Conservation (phyloP, 2,888 invertebrate genomes). For the Mythimna pallens region DNA sequence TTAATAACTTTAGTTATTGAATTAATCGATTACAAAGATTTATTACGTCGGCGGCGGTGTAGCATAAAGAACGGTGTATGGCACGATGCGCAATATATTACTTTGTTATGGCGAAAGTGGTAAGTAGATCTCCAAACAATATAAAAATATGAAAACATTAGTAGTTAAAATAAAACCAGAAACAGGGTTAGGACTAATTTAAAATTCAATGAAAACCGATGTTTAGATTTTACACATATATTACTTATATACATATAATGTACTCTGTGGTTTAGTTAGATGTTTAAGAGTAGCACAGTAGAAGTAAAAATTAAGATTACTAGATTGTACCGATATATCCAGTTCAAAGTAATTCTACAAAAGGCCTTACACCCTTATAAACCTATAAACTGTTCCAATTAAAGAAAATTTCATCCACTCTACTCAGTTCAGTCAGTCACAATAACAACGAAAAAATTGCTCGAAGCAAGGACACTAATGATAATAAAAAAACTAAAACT, state of each 20-base stretch:
- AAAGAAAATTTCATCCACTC: not conserved
- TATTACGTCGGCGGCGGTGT: slow-evolving; percentile 50
- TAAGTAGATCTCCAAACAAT: not conserved
- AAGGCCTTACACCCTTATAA: not conserved
- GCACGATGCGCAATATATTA: not conserved
- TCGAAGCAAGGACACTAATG: not conserved
- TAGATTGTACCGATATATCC: not conserved
- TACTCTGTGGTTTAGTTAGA: too few species aligned
- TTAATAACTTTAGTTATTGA: slow-evolving; percentile 63
- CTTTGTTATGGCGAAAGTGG: not conserved
- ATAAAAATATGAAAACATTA: not conserved
- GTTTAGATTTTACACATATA: too few species aligned
- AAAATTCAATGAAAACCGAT: too few species aligned
- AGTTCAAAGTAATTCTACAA: not conserved
- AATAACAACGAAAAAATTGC: not conserved
- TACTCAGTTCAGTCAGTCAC: not conserved
- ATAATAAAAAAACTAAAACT: too few species aligned
- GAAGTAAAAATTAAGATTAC: not conserved
- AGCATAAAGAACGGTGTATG: slow-evolving; percentile 30
- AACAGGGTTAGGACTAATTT: too few species aligned
- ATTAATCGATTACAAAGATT: slow-evolving; percentile 58
- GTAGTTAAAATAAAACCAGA: too few species aligned
- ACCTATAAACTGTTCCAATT: not conserved
- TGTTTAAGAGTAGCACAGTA: not conserved
- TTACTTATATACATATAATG: too few species aligned